Evolutionary conservation across 2,797 vertebrate genomes (phyloP).

Genomic region (Aldrovandia affinis): DNA sequence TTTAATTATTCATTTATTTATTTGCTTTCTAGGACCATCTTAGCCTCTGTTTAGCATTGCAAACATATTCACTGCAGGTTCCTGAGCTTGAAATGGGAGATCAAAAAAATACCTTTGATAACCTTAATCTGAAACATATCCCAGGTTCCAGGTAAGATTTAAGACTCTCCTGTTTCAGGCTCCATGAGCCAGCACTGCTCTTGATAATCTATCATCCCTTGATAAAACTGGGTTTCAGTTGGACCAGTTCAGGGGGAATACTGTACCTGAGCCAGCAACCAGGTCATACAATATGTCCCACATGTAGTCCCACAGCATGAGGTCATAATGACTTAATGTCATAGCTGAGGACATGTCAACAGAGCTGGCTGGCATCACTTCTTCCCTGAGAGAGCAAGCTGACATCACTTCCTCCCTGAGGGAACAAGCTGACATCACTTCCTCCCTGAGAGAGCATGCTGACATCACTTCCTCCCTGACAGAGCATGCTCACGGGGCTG

Average conservation of each 20-base stretch:
- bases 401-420: neutral
- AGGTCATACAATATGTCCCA: neutral
- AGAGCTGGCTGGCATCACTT: neutral
- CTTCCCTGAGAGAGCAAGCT: neutral
- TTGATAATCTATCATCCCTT: neutral
- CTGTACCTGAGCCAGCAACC: neutral
- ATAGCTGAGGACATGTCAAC: neutral
- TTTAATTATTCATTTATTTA: neutral
- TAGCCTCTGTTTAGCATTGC: neutral
- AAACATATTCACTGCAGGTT: neutral
- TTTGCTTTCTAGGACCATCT: neutral
- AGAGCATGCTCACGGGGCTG: conserved; percentile 73
- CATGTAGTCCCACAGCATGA: neutral
- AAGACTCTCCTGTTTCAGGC: neutral
- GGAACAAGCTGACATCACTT: neutral
- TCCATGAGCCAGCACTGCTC: neutral
- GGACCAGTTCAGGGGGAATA: neutral
- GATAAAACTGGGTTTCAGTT: neutral
- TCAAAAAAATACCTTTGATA: neutral
- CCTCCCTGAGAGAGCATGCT: neutral
- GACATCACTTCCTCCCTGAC: conserved; percentile 29
- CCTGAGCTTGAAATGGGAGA: too few relatives aligned
- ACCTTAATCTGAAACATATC: neutral
- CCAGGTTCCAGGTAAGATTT: neutral
- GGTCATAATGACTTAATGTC: neutral